Base-by-base conservation (phyloP, 2,113 vertebrate species). In the Lathamus discolor region DNA sequence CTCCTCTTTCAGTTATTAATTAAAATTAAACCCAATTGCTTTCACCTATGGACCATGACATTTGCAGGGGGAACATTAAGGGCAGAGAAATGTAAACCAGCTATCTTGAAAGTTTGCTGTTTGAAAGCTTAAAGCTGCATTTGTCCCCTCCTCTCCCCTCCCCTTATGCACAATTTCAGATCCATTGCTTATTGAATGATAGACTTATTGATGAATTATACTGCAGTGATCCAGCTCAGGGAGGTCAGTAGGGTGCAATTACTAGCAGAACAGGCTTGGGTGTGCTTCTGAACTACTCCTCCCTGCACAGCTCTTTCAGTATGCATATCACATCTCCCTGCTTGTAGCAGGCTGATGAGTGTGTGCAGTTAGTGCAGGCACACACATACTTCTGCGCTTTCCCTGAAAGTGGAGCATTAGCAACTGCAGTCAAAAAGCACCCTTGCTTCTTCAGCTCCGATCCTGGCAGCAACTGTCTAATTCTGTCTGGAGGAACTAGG, bases 321-420 rank as follows among this genome's bases (percentile, higher is more conserved):
- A 98, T 98, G 97, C 98, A 96, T 96, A 96, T 96, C 97, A 95
- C 98, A 97, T 93, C 94, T 70, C 94, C 76, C 90, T 95, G 96
- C 97, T 97, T 75, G 96, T 95, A 96, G 95, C 97, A 88, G 93
- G 96, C 96, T 90, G 91, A 96, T 96, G 97, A 96, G 96, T 85
- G 93, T 92, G 92, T 91, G 95, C 97, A 95, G 97, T 97, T 94
- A 96, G 96, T 94, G 94, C 93, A 91, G 91, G 68, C 96, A 94
- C 96, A 93, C 95, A 93, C 95, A 97, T 86, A 87, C 86, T 91
- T 93, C 95, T 80, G 92, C 86, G 93, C 91, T 95, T 90, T 96
- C 91, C 80, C 76, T 96, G 97, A 90, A 84, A 96, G 95, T 97
- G 97, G 93, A 97, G 96, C 95, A 48, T 96, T 93, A 91, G 96